These are phyloP conservation scores for Clepsis dumicolana DNA, from an alignment of 2,888 invertebrate species.

Conservation along the genomic window DNA sequence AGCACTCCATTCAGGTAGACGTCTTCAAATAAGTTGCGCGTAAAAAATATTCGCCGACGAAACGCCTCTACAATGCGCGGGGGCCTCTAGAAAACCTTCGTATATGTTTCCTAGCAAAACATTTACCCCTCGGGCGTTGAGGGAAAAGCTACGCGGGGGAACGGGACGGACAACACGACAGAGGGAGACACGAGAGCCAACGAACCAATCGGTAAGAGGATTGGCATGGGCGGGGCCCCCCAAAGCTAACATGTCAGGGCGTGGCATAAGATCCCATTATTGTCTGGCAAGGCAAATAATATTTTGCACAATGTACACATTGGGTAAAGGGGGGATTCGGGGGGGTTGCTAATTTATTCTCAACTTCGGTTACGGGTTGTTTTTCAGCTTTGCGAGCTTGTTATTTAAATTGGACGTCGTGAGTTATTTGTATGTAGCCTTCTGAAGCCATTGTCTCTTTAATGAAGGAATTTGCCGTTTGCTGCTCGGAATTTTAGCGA, in stretches of 20 bases:
- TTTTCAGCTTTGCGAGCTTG: conserved; percentile 86
- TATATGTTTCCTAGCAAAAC: conserved; percentile 86
- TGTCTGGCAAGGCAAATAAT: conserved; percentile 90
- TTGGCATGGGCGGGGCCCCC: conserved; percentile 70
- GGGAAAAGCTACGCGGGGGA: conserved; percentile 79
- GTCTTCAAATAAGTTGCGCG: conserved; percentile 79
- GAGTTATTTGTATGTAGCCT: conserved; percentile 81
- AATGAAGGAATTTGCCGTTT: conserved; percentile 79
- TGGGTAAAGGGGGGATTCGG: conserved; percentile 76
- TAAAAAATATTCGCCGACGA: conserved; percentile 79
- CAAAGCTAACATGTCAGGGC: conserved; percentile 87
- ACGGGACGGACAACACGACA: conserved; percentile 50
- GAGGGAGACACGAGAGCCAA: conserved; percentile 58
- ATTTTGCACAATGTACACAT: conserved; percentile 91
- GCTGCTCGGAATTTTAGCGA: conserved; percentile 55
- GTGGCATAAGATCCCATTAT: conserved; percentile 85
- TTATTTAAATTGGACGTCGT: conserved; percentile 85
- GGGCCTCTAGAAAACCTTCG: conserved; percentile 81
- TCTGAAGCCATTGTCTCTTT: conserved; percentile 76
- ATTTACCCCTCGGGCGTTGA: conserved; percentile 85
- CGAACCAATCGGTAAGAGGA: conserved; percentile 67
- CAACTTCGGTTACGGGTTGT: conserved; percentile 86
- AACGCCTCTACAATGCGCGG: conserved; percentile 76
- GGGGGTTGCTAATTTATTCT: conserved; percentile 84
- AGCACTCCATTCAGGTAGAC: conserved; percentile 83